Evolutionary conservation across 2,797 vertebrate species (phyloP).

Genomic region (Oreonectes daqikongensis): DNA sequence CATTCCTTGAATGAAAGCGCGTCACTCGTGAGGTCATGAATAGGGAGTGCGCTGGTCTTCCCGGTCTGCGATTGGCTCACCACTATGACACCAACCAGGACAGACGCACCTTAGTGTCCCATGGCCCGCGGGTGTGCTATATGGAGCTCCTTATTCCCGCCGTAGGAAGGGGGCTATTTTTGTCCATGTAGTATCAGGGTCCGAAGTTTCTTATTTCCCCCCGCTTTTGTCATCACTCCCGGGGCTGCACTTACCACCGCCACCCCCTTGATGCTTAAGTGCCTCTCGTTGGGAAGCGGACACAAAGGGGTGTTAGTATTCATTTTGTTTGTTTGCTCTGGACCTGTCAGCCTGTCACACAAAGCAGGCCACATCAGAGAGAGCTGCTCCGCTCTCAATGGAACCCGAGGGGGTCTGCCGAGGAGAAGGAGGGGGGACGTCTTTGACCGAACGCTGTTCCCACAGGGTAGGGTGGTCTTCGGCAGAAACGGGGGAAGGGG

Average conservation of each 20-base stretch:
- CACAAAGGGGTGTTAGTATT: slow-evolving; percentile 82
- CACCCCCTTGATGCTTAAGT: slow-evolving; percentile 68
- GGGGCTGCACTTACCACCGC: slow-evolving; percentile 20
- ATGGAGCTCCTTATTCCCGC: slow-evolving; percentile 82
- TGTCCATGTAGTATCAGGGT: slow-evolving; percentile 56
- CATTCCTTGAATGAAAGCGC: slow-evolving; percentile 46
- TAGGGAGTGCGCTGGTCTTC: slow-evolving; percentile 29
- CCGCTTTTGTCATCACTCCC: slow-evolving; percentile 43
- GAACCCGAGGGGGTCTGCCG: slow-evolving; percentile 75
- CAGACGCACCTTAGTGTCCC: slow-evolving; percentile 75
- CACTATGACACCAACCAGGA: slow-evolving; percentile 51
- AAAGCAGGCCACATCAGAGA: slow-evolving; percentile 74
- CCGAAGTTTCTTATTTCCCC: slow-evolving; percentile 54
- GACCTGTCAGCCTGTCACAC: slow-evolving; percentile 81
- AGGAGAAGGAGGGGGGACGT: slow-evolving; percentile 62
- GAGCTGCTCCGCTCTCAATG: slow-evolving; percentile 80
- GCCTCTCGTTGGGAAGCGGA: slow-evolving; percentile 65
- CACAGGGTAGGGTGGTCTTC: slow-evolving; percentile 72
- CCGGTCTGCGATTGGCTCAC: slow-evolving; percentile 46
- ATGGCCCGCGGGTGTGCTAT: slow-evolving; percentile 68
- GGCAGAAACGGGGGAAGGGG: slow-evolving; percentile 56
- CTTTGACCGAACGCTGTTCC: slow-evolving; percentile 69
- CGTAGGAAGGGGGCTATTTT: slow-evolving; percentile 62
- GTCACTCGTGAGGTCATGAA: slow-evolving; percentile 45
- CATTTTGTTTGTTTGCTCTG: slow-evolving; percentile 92